Conservation (phyloP, 2,113 vertebrate species). For the Hyperopisus bebe region DNA sequence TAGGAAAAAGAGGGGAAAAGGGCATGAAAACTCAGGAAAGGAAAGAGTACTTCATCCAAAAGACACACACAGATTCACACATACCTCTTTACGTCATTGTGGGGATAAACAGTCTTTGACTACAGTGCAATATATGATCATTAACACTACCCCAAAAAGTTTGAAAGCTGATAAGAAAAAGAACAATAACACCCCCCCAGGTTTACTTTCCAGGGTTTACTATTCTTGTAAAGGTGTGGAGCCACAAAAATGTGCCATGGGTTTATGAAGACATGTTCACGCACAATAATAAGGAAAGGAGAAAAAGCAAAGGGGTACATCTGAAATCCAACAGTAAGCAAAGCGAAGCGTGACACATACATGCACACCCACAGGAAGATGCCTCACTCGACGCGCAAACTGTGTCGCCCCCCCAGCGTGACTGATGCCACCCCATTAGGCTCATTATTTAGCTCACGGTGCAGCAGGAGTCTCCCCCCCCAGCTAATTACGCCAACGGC, state of each 20-base stretch:
- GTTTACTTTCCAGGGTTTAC: not conserved
- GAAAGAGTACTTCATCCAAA: not conserved
- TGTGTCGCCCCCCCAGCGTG: not conserved
- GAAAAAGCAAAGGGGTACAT: not conserved
- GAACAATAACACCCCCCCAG: not conserved
- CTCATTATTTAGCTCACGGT: not conserved
- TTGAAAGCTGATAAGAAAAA: not conserved
- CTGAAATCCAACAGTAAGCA: not conserved
- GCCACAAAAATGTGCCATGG: not conserved
- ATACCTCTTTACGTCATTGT: not conserved
- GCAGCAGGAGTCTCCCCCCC: not conserved
- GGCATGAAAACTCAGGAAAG: not conserved
- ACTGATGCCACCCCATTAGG: not conserved
- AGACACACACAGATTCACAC: not conserved
- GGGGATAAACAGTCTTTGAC: not conserved
- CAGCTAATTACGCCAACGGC: slow-evolving; percentile 12
- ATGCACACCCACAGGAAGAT: not conserved
- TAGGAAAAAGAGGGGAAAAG: slow-evolving; percentile 27
- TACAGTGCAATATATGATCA: not conserved
- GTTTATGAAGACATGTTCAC: not conserved
- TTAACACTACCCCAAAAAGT: not conserved
- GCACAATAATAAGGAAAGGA: not conserved
- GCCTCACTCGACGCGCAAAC: not conserved
- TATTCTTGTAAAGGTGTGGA: not conserved
- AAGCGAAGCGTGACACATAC: not conserved